A percentile compares a stretch with the other conserved stretches of the same genome.
Conservation (phyloP, 2,113 vertebrate species). For the Daboia siamensis region DNA sequence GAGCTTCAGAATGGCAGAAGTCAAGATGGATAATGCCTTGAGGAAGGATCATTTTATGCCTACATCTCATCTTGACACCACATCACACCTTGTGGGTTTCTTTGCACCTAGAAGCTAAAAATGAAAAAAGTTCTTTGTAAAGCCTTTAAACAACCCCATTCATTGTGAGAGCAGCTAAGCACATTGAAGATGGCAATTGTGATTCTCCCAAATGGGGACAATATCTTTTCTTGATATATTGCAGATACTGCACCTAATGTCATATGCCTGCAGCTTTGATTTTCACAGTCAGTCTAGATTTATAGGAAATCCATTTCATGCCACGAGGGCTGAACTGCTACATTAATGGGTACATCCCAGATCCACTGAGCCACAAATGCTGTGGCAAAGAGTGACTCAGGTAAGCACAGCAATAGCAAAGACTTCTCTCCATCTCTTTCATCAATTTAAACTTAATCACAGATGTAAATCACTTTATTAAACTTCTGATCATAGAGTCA, state of each 20-base stretch:
- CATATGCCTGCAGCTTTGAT: background rate
- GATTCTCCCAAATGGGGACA: constrained; percentile 1
- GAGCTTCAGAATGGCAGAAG: background rate
- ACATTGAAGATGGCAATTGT: background rate
- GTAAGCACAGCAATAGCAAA: background rate
- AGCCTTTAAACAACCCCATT: background rate
- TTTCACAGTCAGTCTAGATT: constrained; percentile 6
- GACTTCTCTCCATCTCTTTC: background rate
- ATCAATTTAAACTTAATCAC: background rate
- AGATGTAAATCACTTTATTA: background rate
- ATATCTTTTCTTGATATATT: constrained; percentile 13
- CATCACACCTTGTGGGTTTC: background rate
- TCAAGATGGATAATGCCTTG: background rate
- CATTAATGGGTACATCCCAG: background rate
- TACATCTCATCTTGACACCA: constrained; percentile 9
- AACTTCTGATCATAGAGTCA: background rate
- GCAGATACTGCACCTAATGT: background rate
- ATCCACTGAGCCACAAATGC: background rate
- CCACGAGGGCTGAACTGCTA: background rate
- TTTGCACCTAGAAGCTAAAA: background rate
- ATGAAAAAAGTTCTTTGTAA: background rate
- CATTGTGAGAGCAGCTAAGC: constrained; percentile 1
- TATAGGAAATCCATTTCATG: constrained; percentile 5
- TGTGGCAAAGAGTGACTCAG: background rate
- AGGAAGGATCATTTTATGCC: background rate